Percentiles rank a stretch among this genome's conserved stretches.
Conservation (phyloP, 2,797 vertebrate species). For the Myioborus melanocephalus region DNA sequence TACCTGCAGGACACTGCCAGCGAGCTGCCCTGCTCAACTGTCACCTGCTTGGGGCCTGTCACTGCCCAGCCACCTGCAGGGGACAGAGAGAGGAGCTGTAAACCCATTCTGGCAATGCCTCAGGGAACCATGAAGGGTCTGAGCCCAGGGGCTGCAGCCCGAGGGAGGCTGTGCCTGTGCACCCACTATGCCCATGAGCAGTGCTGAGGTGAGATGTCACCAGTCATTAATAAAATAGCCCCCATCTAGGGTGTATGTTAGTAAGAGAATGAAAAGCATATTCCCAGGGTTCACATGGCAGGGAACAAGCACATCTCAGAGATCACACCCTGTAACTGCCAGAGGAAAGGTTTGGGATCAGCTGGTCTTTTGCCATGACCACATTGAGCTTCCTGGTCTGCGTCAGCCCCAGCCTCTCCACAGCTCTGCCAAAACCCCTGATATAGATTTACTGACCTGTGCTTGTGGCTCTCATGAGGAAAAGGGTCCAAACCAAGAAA, state of each 20-base stretch:
- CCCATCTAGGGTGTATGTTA: rapidly evolving
- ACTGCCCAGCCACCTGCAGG: not conserved
- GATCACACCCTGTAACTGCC: rapidly evolving
- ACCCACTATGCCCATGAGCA: rapidly evolving
- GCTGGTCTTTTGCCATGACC: not conserved
- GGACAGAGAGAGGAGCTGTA: not conserved
- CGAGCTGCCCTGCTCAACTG: rapidly evolving
- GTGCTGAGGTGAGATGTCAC: not conserved
- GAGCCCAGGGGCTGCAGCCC: rapidly evolving
- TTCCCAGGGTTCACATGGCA: not conserved
- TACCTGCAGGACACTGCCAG: conserved; percentile 20
- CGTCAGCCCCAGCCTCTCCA: rapidly evolving
- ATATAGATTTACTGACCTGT: not conserved
- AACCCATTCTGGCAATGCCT: rapidly evolving
- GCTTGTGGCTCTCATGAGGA: not conserved
- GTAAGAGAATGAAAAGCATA: not conserved
- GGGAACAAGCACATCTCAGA: not conserved
- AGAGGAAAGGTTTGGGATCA: not conserved
- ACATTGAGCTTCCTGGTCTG: not conserved
- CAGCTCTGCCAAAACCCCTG: not conserved
- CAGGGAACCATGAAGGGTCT: rapidly evolving
- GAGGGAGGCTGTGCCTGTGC: rapidly evolving
- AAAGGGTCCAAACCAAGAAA: conserved; percentile 15
- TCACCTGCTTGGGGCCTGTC: not conserved
- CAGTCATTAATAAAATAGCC: not conserved